Evolutionary conservation across 2,113 vertebrate species (phyloP), one percentile per base, ranked within the genome.

Genomic region (Ciconia maguari): DNA sequence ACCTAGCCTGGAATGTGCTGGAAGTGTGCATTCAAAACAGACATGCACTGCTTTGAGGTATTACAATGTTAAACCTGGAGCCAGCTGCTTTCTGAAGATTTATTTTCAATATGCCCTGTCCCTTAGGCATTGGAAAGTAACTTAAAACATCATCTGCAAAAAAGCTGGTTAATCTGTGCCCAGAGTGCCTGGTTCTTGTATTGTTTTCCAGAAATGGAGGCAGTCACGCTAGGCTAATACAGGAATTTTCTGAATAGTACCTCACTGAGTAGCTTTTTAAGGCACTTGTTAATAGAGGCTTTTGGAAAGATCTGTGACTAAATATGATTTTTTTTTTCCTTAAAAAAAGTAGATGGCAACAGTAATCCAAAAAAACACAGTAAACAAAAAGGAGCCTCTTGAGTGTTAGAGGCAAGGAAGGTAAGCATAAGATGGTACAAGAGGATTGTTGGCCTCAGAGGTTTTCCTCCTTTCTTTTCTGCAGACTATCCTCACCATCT

Each of bases 1-100:
- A 94, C 57, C 55, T 46, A 25, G 16, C 15, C 86, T 81, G 65
- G 64, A 97, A 97, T 76, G 51, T 70, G 36, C 32, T 79, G 18
- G 83, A 90, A 93, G 58, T 80, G 72, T 82, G 61, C 64, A 96
- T 97, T 96, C 66, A 90, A 96, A 96, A 87, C 24, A 96, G 77
- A 69, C 52, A 90, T 41, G 41, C 38, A 83, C 18, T 90, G 54
- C 79, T 96, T 96, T 87, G 66, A 96, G 80, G 38, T 86, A 93
- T 94, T 95, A 87, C 62, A 93, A 34, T 65, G 58, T 89, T 96
- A 92, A 97, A 91, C 61, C 64, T 93, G 29, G 25, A 97, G n/a
- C 87, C 72, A 87, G 64, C 51, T 94, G 86, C n/a, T 91, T 71
- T 92, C 87, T 64, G 68, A 95, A 97, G 74, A 94, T 93, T 96